Conservation (phyloP, 2,888 invertebrate genomes). For the Galerucella nymphaeae region DNA sequence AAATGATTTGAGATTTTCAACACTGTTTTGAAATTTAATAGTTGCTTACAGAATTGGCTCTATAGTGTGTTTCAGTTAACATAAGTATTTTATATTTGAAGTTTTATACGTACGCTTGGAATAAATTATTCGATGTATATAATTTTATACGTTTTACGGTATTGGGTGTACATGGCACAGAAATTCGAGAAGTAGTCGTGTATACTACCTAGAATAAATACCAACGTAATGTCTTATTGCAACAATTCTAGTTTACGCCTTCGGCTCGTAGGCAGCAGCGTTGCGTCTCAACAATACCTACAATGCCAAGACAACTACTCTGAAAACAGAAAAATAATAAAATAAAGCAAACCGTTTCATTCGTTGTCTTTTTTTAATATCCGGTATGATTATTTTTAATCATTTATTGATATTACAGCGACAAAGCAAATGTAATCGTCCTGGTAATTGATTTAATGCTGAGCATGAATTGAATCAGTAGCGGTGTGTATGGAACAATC, state of each 20-base stretch:
- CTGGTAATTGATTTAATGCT: neutral
- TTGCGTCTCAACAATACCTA: slow-evolving; percentile 9
- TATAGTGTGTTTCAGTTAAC: no score
- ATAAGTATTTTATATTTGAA: no score
- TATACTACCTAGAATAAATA: slow-evolving; percentile 14
- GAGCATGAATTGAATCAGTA: no score
- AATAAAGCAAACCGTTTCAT: neutral
- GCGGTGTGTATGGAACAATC: no score
- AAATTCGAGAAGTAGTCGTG: neutral
- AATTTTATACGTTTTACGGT: neutral
- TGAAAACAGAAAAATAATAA: neutral
- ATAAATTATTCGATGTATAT: neutral
- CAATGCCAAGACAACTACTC: neutral
- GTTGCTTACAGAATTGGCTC: no score
- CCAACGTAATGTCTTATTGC: slow-evolving; percentile 14
- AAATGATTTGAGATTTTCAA: no score
- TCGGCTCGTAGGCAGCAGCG: slow-evolving; percentile 12
- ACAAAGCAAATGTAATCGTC: neutral
- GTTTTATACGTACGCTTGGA: neutral
- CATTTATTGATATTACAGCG: neutral
- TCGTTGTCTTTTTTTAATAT: neutral
- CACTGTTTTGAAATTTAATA: no score
- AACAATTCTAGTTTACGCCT: slow-evolving; percentile 20
- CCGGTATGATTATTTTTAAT: neutral
- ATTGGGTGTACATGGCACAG: neutral